Conservation (phyloP, 2,888 invertebrate species). For the Microplitis manilae region DNA sequence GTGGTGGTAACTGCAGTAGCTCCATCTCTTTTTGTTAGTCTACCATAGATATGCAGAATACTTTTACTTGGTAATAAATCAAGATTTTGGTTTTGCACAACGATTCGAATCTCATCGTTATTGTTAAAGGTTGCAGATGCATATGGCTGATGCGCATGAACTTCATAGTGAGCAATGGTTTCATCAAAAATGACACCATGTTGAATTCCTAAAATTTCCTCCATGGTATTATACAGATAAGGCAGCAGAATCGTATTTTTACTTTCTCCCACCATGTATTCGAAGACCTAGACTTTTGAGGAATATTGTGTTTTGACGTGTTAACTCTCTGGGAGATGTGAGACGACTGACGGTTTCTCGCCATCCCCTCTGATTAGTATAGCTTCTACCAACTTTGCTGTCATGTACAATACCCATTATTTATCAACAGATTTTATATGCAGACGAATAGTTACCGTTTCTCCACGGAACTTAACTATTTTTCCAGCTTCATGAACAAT, state of each 20-base stretch:
- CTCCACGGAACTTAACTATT: slow-evolving; percentile 37
- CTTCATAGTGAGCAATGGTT: slow-evolving; percentile 41
- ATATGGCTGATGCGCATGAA: slow-evolving; percentile 43
- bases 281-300: slow-evolving; percentile 34
- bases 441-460: slow-evolving; percentile 49
- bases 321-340: slow-evolving; percentile 24
- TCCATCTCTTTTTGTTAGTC: slow-evolving; percentile 23
- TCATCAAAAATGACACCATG: slow-evolving; percentile 38
- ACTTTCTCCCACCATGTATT: neutral
- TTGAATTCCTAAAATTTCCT: slow-evolving; percentile 37
- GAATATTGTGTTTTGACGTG: slow-evolving; percentile 36
- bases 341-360: slow-evolving; percentile 34
- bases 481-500: slow-evolving; percentile 45
- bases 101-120: slow-evolving; percentile 47
- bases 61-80: slow-evolving; percentile 42
- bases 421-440: slow-evolving; percentile 25
- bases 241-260: slow-evolving; percentile 12
- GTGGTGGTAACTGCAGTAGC: slow-evolving; percentile 13
- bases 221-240: slow-evolving; percentile 19
- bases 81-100: slow-evolving; percentile 44
- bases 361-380: slow-evolving; percentile 33
- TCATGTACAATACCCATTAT: slow-evolving; percentile 35
- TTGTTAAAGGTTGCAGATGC: slow-evolving; percentile 42
- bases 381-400: slow-evolving; percentile 23
- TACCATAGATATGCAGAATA: slow-evolving; percentile 42